Evolutionary conservation across 2,113 vertebrate species (phyloP).

Genomic region (Murina feae): DNA sequence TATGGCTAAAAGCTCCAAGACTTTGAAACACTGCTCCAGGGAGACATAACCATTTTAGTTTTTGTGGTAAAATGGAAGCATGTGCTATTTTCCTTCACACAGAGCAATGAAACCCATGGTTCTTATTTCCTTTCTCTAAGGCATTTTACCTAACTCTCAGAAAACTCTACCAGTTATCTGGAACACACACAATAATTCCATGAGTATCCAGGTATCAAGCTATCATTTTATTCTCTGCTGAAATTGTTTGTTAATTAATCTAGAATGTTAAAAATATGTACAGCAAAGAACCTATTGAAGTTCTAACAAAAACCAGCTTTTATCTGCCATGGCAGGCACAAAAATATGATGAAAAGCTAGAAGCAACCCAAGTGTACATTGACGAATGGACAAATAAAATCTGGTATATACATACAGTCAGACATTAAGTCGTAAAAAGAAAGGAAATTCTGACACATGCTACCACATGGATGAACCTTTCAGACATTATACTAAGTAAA

Average conservation of each 20-base stretch:
- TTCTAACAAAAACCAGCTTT: background rate
- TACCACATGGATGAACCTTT: background rate
- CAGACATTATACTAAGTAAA: background rate
- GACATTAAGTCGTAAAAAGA: background rate
- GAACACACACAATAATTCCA: background rate
- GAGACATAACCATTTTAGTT: background rate
- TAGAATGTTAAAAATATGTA: background rate
- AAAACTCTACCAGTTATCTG: background rate
- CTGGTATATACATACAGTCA: rapidly evolving
- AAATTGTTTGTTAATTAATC: background rate
- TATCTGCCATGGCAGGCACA: background rate
- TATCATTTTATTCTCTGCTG: background rate
- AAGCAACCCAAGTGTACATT: background rate
- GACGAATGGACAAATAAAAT: background rate
- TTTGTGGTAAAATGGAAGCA: background rate
- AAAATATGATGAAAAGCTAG: background rate
- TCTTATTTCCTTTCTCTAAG: background rate
- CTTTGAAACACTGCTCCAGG: background rate
- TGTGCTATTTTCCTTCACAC: background rate
- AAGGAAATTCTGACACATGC: background rate
- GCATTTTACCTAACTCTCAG: background rate
- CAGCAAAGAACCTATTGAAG: background rate
- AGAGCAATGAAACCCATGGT: background rate
- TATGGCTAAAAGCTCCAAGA: background rate
- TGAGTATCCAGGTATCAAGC: background rate